A percentile compares a stretch with the other conserved stretches of the same genome.
Evolutionary conservation across 2,888 invertebrate species (phyloP).

Genomic region (Drosophila anomalata): DNA sequence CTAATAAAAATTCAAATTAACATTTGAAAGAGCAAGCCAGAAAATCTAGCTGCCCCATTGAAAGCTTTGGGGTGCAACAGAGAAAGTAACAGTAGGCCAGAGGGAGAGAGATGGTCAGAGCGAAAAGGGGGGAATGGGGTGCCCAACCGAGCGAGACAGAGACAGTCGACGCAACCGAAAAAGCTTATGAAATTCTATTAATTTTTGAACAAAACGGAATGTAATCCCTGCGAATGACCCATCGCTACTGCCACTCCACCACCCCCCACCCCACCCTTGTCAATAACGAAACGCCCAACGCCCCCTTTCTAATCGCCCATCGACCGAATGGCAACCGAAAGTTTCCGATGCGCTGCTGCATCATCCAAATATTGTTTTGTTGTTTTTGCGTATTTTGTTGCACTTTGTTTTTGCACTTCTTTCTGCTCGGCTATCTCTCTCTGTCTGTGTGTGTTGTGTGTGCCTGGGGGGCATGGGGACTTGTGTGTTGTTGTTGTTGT

Average conservation of each 20-base stretch:
- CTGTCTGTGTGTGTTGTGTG: slow-evolving; percentile 16
- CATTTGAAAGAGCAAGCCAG: slow-evolving; percentile 71
- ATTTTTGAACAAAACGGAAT: slow-evolving; percentile 81
- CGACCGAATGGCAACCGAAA: slow-evolving; percentile 26
- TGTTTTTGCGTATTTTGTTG: slow-evolving; percentile 59
- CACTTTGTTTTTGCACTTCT: slow-evolving; percentile 62
- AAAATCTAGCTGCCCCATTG: slow-evolving; percentile 25
- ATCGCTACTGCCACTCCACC: slow-evolving; percentile 6
- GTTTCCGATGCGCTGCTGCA: slow-evolving; percentile 25
- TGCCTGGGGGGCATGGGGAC: slow-evolving; percentile 5
- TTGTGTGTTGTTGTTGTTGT: slow-evolving; percentile 42
- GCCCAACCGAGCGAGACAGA: slow-evolving; percentile 16
- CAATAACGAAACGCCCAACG: neutral
- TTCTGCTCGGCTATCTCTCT: slow-evolving; percentile 51
- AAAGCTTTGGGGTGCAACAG: slow-evolving; percentile 19
- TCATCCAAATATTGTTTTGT: slow-evolving; percentile 28
- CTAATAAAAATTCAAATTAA: slow-evolving; percentile 83
- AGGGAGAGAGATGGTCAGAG: too few species aligned
- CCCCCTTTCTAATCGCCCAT: slow-evolving; percentile 63
- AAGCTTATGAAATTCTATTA: slow-evolving; percentile 81
- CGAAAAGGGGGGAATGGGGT: slow-evolving; percentile 2
- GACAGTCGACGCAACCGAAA: slow-evolving; percentile 45
- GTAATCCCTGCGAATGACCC: slow-evolving; percentile 56
- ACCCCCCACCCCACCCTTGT: slow-evolving; percentile 8
- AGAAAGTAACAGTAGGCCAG: slow-evolving; percentile 3